phyloP scores from a whole-genome alignment of 2,113 vertebrate species.

The Reinhardtius hippoglossoides region DNA sequence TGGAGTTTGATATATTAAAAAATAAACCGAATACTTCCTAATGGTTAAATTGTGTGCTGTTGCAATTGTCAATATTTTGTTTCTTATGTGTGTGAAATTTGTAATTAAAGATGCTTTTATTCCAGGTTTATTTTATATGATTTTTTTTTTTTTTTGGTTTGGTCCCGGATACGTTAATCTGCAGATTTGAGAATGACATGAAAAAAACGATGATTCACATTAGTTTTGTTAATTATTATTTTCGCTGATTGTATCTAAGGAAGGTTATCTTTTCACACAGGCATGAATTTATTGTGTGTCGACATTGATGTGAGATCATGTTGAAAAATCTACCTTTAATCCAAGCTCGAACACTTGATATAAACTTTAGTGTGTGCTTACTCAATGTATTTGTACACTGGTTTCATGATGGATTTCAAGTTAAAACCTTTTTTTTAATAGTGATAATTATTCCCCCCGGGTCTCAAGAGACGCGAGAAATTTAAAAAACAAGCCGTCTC shows the following conservation, averaged over 20 bases:
- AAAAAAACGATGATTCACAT: neutral
- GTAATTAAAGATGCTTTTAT: constrained; percentile 7
- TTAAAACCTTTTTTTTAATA: neutral
- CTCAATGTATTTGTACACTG: too few species aligned
- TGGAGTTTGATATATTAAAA: neutral
- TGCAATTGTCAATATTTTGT: neutral
- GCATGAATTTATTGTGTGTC: too few species aligned
- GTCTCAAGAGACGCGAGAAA: too few species aligned
- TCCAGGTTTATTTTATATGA: neutral
- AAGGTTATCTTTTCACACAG: too few species aligned
- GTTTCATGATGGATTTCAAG: neutral
- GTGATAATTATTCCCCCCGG: too few species aligned
- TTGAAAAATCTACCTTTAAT: too few species aligned
- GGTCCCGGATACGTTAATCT: neutral
- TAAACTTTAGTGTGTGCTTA: too few species aligned
- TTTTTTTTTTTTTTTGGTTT: neutral
- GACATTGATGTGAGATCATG: too few species aligned
- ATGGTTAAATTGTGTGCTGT: neutral
- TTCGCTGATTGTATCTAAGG: too few species aligned
- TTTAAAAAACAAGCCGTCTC: too few species aligned
- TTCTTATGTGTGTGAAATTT: neutral
- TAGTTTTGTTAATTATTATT: neutral
- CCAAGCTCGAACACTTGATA: too few species aligned
- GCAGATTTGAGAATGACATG: neutral
- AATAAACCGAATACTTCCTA: too few species aligned